These are phyloP conservation scores for Cheilosia soror DNA, from an alignment of 2,888 invertebrate genomes.

Conservation along the genomic window DNA sequence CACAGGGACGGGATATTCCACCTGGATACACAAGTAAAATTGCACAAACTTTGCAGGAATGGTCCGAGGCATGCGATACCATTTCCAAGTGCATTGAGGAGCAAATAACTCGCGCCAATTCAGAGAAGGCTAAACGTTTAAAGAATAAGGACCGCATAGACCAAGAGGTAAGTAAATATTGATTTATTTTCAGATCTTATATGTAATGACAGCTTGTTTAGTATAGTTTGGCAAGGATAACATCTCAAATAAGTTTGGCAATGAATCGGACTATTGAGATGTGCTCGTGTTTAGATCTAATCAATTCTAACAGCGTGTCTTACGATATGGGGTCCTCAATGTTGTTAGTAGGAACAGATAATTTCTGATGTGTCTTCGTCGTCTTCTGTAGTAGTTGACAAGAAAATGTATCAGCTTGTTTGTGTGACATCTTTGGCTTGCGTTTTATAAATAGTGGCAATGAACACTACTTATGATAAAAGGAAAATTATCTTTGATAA, in stretches of 20 bases:
- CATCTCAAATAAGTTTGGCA: not conserved
- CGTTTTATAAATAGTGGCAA: too few species aligned
- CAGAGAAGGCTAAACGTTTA: conserved; percentile 91
- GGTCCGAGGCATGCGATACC: conserved; percentile 95
- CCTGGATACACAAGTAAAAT: conserved; percentile 93
- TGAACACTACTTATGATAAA: too few species aligned
- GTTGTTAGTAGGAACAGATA: too few species aligned
- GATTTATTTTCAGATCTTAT: conserved; percentile 9
- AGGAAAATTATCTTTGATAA: too few species aligned
- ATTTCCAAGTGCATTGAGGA: conserved; percentile 94
- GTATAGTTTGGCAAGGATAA: not conserved
- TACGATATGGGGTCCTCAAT: too few species aligned
- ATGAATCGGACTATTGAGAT: too few species aligned
- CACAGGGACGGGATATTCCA: conserved; percentile 95
- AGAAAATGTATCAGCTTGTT: too few species aligned
- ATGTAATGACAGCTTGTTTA: not conserved
- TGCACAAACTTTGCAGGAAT: conserved; percentile 91
- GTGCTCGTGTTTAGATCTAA: too few species aligned
- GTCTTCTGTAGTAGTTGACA: too few species aligned
- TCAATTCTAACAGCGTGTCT: too few species aligned
- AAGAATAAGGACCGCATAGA: conserved; percentile 93
- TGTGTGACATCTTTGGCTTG: too few species aligned
- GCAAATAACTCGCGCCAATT: conserved; percentile 94
- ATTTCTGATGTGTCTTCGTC: too few species aligned
- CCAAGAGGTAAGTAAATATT: conserved; percentile 88